Base-by-base conservation (phyloP, 2,797 vertebrate species). In the Mallotus villosus region DNA sequence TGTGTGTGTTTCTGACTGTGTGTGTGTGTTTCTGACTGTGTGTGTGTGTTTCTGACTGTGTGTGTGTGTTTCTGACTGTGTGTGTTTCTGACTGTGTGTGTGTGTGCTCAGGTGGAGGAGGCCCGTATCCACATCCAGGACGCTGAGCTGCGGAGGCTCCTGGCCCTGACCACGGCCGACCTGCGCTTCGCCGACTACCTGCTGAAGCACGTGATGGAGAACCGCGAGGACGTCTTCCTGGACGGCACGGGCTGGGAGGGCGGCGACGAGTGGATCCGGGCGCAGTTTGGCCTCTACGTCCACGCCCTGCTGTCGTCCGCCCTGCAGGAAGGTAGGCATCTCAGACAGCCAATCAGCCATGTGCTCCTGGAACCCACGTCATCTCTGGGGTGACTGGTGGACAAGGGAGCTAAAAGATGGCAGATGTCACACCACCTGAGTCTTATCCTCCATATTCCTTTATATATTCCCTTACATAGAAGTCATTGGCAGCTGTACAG, bases 231-330 rank as follows among this genome's bases (percentile, higher is more conserved):
- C 14, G 95, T 99, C 46, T 99, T 99, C 84, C 91, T 99, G 75
- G 97, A 99, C 16, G 97, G 97, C 81, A 99, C 97, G 0, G 97
- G 97, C 77, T 99, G 97, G 97, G 97, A 99, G 90, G 97, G 97
- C 58, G 97, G 97, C 7, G 97, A 99, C 25, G 97, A 99, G 78
- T 99, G 97, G 97, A 98, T 99, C 89, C 82, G 97, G 68, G 97
- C 97, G 27, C 97, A 99, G 90, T 99, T 99, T 84, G 93, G 92
- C 1, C 93, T 95, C 73, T 99, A 99, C 79, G 84, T 97, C 34
- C 96, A 97, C 57, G 94, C 96, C 0, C 86, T 99, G 37, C 94
- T 99, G 58, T 95, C 97, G 63, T 95, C 95, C 29, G 91, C 94
- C 0, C 61, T 97, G 53, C 97, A 97, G 75, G 87, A 92, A 90